These are phyloP conservation scores for Osmoderma eremita DNA, from an alignment of 2,888 invertebrate genomes.

Conservation along the genomic window DNA sequence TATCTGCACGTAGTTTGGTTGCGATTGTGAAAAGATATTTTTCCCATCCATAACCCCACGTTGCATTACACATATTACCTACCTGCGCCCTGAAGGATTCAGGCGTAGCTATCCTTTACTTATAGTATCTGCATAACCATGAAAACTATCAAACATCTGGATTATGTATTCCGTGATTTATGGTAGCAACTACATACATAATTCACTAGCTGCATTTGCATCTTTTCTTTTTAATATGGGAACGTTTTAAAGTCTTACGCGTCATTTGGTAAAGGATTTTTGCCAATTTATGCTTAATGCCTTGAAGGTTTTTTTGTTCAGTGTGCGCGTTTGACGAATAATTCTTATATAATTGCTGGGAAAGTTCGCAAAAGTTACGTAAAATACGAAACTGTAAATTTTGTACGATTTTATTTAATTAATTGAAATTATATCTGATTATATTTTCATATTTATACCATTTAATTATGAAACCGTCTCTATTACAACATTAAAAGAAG, in stretches of 20 bases:
- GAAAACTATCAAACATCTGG: slow-evolving; percentile 21
- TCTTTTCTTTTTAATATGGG: not conserved
- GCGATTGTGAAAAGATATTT: not conserved
- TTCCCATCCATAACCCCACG: slow-evolving; percentile 22
- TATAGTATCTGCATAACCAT: slow-evolving; percentile 19
- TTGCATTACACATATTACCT: slow-evolving; percentile 15
- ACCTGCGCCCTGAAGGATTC: slow-evolving; percentile 6
- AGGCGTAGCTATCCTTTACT: slow-evolving; percentile 6
- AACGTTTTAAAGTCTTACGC: not conserved
- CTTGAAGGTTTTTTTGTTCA: too few species aligned
- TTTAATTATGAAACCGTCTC: too few species aligned
- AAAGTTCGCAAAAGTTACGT: too few species aligned
- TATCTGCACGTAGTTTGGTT: not conserved
- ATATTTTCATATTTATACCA: too few species aligned
- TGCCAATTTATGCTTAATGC: too few species aligned
- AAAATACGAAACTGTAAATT: too few species aligned
- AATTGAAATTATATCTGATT: too few species aligned
- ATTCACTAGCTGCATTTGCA: not conserved
- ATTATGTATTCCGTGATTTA: slow-evolving; percentile 16
- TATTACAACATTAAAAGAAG: too few species aligned
- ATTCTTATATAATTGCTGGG: too few species aligned
- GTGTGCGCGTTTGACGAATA: too few species aligned
- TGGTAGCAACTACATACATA: not conserved
- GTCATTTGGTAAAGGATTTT: not conserved
- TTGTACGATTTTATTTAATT: too few species aligned